These are phyloP conservation scores for Micromys minutus DNA, from an alignment of 2,113 vertebrate genomes.

Conservation along the genomic window DNA sequence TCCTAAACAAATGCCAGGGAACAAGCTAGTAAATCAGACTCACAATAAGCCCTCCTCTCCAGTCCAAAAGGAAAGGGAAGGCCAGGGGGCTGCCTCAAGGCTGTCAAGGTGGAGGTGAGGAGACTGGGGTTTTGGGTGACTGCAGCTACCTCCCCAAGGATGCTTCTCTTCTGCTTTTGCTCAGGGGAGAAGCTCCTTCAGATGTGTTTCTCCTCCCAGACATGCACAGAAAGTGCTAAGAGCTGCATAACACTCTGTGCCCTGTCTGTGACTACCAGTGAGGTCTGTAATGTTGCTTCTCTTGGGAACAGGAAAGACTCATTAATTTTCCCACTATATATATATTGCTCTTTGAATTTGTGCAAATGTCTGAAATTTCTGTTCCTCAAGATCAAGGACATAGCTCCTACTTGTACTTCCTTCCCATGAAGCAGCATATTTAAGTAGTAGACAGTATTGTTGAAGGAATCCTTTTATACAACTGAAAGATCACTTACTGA, in stretches of 20 bases:
- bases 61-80: not conserved
- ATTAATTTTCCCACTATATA: not conserved
- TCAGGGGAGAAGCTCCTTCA: constrained; percentile 44
- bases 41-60: not conserved
- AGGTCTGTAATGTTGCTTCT: not conserved
- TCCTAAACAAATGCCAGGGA: constrained; percentile 14
- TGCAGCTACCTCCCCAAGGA: not conserved
- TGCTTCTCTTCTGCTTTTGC: constrained; percentile 28
- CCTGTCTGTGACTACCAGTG: not conserved
- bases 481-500: constrained; percentile 18
- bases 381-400: not conserved
- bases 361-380: constrained; percentile 29
- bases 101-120: not conserved
- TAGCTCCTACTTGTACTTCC: not conserved
- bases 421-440: not conserved
- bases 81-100: not conserved
- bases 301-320: not conserved
- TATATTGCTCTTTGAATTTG: not conserved
- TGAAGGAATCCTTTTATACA: constrained; percentile 28
- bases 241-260: not conserved
- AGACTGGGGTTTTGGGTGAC: not conserved
- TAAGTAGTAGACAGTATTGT: not conserved
- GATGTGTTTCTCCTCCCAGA: not conserved
- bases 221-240: not conserved
- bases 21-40: not conserved